phyloP scores from a whole-genome alignment of 2,113 vertebrate species.

The Chloropsis cyanopogon region DNA sequence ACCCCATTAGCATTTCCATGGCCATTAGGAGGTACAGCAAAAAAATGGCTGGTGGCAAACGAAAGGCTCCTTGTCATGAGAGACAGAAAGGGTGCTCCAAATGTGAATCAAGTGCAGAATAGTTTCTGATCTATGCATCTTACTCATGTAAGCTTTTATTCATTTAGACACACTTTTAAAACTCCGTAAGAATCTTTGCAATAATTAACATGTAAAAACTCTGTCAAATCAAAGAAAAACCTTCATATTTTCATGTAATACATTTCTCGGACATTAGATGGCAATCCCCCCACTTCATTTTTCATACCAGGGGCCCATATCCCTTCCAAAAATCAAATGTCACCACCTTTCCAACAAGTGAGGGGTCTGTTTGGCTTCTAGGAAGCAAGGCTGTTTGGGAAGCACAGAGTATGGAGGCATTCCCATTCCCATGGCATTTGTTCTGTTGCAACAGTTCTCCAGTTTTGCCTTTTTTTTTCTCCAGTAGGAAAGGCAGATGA shows the following conservation, averaged over 20 bases:
- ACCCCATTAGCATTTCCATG: background rate
- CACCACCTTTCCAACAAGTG: background rate
- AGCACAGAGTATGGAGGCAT: background rate
- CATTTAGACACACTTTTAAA: slow-evolving; percentile 13
- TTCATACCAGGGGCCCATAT: background rate
- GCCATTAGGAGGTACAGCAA: background rate
- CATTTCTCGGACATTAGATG: slow-evolving; percentile 67
- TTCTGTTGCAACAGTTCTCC: background rate
- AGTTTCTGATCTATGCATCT: slow-evolving; percentile 10
- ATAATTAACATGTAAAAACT: slow-evolving; percentile 22
- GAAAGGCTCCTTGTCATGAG: background rate
- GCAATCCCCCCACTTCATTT: slow-evolving; percentile 66
- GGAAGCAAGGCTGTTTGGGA: background rate
- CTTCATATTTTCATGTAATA: slow-evolving; percentile 65
- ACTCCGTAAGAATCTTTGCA: slow-evolving; percentile 1
- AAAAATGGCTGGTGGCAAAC: background rate
- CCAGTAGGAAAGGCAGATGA: background rate
- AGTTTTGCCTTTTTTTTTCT: background rate
- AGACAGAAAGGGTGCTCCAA: background rate
- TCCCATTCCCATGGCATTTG: background rate
- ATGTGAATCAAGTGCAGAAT: background rate
- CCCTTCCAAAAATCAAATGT: slow-evolving; percentile 3
- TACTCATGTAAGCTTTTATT: background rate
- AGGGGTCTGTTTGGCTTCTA: background rate
- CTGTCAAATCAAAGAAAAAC: slow-evolving; percentile 30